Evolutionary conservation across 2,113 vertebrate species (phyloP).

Genomic region (Grantiella picta): DNA sequence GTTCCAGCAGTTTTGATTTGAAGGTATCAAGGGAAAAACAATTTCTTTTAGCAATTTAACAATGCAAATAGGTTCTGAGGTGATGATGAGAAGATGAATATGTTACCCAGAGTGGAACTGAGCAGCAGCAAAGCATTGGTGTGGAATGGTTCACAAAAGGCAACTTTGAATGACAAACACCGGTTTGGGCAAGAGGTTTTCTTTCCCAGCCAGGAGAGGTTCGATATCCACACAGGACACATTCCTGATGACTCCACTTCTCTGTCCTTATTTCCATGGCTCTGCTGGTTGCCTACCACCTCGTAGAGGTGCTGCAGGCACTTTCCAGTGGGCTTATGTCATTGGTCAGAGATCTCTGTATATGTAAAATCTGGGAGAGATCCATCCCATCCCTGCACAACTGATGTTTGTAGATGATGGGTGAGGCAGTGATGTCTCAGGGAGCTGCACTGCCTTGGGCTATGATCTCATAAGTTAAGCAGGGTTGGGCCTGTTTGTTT

Average conservation of each 20-base stretch:
- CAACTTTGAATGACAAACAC: background rate
- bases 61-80: background rate
- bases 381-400: constrained; percentile 4
- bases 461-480: constrained; percentile 16
- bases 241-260: background rate
- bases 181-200: background rate
- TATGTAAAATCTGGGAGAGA: constrained; percentile 42
- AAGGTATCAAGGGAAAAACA: background rate
- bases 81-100: background rate
- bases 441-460: constrained; percentile 9
- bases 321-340: constrained; percentile 31
- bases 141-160: background rate
- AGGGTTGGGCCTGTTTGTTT: constrained; percentile 32
- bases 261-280: background rate
- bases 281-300: background rate
- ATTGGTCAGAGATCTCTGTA: constrained; percentile 48
- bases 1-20: background rate
- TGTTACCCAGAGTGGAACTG: background rate
- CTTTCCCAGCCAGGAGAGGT: background rate
- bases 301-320: background rate
- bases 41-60: background rate
- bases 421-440: constrained; percentile 16
- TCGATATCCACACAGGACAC: background rate
- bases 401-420: constrained; percentile 28
- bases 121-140: background rate